A percentile compares a stretch with the other conserved stretches of the same genome.
Evolutionary conservation across 2,888 invertebrate species (phyloP).

Genomic region (Macrosoma leucophasiata): DNA sequence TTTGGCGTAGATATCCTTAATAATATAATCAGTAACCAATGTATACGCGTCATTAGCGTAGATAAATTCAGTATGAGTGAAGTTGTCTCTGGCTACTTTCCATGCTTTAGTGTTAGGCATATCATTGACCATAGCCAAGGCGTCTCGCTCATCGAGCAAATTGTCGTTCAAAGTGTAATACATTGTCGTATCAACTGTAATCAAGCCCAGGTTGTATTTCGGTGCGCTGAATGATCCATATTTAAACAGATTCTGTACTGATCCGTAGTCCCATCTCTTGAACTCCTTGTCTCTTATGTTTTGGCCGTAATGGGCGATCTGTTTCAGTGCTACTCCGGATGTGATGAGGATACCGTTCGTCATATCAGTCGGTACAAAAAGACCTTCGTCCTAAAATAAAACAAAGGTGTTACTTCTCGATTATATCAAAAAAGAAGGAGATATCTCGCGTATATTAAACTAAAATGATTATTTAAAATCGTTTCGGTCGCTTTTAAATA

Average conservation of each 20-base stretch:
- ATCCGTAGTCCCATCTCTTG: slow-evolving; percentile 28
- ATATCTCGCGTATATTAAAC: too few species aligned
- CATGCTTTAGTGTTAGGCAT: slow-evolving; percentile 24
- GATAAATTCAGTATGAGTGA: slow-evolving; percentile 28
- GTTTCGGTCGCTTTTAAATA: too few species aligned
- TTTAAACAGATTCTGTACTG: slow-evolving; percentile 18
- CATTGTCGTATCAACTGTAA: slow-evolving; percentile 25
- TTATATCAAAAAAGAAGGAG: too few species aligned
- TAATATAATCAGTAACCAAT: slow-evolving; percentile 25
- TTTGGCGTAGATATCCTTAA: too few species aligned
- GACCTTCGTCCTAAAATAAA: too few species aligned
- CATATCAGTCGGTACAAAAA: too few species aligned
- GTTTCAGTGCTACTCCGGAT: slow-evolving; percentile 30
- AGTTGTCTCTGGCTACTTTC: slow-evolving; percentile 24
- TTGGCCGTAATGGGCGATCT: slow-evolving; percentile 33
- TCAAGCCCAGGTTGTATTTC: slow-evolving; percentile 24
- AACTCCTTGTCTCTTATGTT: slow-evolving; percentile 28
- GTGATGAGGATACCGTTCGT: too few species aligned
- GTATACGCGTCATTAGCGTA: slow-evolving; percentile 21
- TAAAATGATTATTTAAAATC: too few species aligned
- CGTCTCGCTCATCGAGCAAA: slow-evolving; percentile 27
- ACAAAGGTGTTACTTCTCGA: too few species aligned
- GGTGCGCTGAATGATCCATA: slow-evolving; percentile 25
- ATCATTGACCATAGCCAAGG: slow-evolving; percentile 25
- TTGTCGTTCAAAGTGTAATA: slow-evolving; percentile 28